These are phyloP conservation scores for Drosophila kepulauana DNA, from an alignment of 1,140 invertebrate species.

Conservation along the genomic window DNA sequence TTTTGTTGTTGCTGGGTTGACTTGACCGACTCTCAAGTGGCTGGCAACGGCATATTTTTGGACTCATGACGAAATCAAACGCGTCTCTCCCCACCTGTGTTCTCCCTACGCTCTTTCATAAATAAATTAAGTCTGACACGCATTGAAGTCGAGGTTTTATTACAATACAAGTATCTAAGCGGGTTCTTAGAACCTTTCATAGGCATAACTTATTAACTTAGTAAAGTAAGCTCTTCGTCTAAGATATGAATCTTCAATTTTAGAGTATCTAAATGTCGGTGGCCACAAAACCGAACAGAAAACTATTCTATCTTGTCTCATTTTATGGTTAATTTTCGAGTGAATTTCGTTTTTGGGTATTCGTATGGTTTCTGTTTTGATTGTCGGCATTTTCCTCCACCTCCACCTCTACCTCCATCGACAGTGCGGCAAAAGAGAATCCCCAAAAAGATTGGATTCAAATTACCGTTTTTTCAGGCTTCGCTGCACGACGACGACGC, in stretches of 20 bases:
- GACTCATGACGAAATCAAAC: constrained; percentile 64
- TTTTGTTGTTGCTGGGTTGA: constrained; percentile 26
- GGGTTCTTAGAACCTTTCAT: not conserved
- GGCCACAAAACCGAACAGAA: not conserved
- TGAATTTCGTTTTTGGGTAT: constrained; percentile 48
- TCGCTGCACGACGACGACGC: constrained; percentile 57
- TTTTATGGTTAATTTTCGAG: constrained; percentile 62
- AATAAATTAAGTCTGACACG: constrained; percentile 67
- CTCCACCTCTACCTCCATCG: constrained; percentile 14
- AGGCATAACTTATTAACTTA: not conserved
- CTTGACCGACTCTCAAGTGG: constrained; percentile 52
- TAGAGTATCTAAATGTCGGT: constrained; percentile 19
- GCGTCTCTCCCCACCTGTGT: constrained; percentile 37
- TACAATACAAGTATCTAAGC: constrained; percentile 29
- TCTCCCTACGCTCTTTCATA: constrained; percentile 28
- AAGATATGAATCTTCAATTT: not conserved
- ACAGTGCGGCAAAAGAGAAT: constrained; percentile 53
- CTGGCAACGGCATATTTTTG: constrained; percentile 63
- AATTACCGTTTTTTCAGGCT: constrained; percentile 78
- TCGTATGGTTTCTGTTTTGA: constrained; percentile 80
- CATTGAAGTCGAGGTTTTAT: constrained; percentile 52
- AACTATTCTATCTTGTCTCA: constrained; percentile 32
- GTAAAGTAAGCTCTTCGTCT: too few relatives aligned
- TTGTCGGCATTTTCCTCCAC: constrained; percentile 58
- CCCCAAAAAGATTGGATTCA: constrained; percentile 75